Conservation (phyloP, 2,888 invertebrate species). For the Celastrina argiolus region DNA sequence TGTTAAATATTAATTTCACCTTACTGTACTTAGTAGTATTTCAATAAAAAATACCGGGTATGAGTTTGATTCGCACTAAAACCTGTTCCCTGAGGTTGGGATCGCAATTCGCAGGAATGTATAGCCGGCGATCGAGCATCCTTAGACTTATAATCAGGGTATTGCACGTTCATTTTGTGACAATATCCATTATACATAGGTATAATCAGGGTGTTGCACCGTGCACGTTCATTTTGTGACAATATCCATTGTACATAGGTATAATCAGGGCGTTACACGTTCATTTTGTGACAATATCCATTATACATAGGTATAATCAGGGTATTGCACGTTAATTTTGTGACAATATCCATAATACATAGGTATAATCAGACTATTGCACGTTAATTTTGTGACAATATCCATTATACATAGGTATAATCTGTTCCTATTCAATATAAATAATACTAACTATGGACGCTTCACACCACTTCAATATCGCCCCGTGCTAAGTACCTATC, state of each 20-base stretch:
- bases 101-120: constrained; percentile 1
- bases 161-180: not conserved
- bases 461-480: no score
- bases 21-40: not conserved
- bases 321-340: no score
- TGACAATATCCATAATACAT: no score
- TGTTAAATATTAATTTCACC: not conserved
- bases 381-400: not conserved
- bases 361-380: not conserved
- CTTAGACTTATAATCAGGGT: not conserved
- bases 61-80: constrained; percentile 2
- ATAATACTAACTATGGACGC: no score
- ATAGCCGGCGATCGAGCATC: not conserved
- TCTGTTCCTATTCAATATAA: no score
- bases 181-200: not conserved
- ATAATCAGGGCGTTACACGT: not conserved
- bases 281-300: not conserved
- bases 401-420: not conserved
- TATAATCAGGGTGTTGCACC: no score
- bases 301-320: not conserved
- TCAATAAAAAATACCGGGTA: not conserved
- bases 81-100: not conserved
- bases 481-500: no score
- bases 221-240: no score
- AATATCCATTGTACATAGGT: no score